A percentile compares a stretch with the other conserved stretches of the same genome.
Evolutionary conservation across 2,113 vertebrate species (phyloP).

Genomic region (Polypterus bichir): DNA sequence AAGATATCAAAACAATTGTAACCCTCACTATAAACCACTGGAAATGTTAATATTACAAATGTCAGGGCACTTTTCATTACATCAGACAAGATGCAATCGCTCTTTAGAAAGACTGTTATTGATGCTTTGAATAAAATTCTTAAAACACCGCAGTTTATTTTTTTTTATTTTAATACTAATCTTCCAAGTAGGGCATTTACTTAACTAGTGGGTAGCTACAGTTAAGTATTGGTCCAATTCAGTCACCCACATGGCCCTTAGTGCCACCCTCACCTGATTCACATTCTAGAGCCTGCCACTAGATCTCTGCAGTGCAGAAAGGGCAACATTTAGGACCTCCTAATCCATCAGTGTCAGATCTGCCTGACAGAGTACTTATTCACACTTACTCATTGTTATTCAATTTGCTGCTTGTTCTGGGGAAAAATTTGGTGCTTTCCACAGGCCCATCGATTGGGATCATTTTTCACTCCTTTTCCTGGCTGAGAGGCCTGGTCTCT

Average conservation of each 20-base stretch:
- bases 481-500: slow-evolving; percentile 39
- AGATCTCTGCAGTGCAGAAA: slow-evolving; percentile 30
- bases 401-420: slow-evolving; percentile 56
- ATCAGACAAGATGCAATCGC: neutral
- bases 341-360: slow-evolving; percentile 75
- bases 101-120: slow-evolving; percentile 18
- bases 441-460: slow-evolving; percentile 37
- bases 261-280: slow-evolving; percentile 15
- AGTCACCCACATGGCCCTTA: slow-evolving; percentile 36
- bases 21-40: too few species aligned
- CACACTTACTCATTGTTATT: slow-evolving; percentile 73
- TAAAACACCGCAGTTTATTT: too few species aligned
- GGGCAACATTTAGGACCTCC: slow-evolving; percentile 41
- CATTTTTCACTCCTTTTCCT: slow-evolving; percentile 51
- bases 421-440: slow-evolving; percentile 37
- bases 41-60: too few species aligned
- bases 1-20: too few species aligned
- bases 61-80: too few species aligned
- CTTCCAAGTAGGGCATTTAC: slow-evolving; percentile 10
- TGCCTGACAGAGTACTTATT: slow-evolving; percentile 74
- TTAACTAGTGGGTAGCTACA: slow-evolving; percentile 2
- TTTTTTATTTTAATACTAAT: neutral
- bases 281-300: slow-evolving; percentile 26
- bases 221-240: slow-evolving; percentile 20
- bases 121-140: neutral